phyloP scores from a whole-genome alignment of 2,113 vertebrate genomes.

The Aphelocoma coerulescens region DNA sequence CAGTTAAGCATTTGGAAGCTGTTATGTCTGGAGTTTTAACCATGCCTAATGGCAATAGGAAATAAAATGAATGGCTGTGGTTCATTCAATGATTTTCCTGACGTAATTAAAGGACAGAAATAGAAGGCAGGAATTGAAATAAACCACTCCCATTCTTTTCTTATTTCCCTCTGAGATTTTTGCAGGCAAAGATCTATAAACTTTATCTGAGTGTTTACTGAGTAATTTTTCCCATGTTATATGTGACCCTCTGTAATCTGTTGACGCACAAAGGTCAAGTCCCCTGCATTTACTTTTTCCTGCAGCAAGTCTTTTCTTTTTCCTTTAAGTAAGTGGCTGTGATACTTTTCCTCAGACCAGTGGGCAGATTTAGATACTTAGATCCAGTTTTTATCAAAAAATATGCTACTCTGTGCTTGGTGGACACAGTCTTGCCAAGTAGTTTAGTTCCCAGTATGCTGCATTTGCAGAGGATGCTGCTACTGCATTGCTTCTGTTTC shows the following conservation, averaged over 20 bases:
- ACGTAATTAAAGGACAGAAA: conserved; percentile 42
- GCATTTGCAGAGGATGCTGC: background rate
- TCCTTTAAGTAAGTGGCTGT: background rate
- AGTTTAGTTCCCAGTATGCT: background rate
- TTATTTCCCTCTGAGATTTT: conserved; percentile 7
- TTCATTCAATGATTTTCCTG: conserved; percentile 40
- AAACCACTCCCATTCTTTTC: conserved; percentile 47
- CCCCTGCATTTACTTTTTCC: background rate
- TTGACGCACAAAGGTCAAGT: background rate
- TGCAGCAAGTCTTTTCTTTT: background rate
- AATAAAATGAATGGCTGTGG: conserved; percentile 30
- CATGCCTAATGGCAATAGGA: conserved; percentile 23
- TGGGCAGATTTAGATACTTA: background rate
- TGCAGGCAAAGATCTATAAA: conserved; percentile 8
- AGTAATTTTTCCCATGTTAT: conserved; percentile 33
- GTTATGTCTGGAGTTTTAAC: background rate
- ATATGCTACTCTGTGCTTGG: background rate
- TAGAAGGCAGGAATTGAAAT: conserved; percentile 53
- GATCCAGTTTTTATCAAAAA: background rate
- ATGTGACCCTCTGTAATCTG: background rate
- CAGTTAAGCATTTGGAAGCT: background rate
- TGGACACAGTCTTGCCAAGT: background rate
- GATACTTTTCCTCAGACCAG: background rate
- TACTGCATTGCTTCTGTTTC: background rate
- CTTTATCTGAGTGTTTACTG: background rate